Conservation (phyloP, 2,797 vertebrate genomes). For the Poecilia velifera region DNA sequence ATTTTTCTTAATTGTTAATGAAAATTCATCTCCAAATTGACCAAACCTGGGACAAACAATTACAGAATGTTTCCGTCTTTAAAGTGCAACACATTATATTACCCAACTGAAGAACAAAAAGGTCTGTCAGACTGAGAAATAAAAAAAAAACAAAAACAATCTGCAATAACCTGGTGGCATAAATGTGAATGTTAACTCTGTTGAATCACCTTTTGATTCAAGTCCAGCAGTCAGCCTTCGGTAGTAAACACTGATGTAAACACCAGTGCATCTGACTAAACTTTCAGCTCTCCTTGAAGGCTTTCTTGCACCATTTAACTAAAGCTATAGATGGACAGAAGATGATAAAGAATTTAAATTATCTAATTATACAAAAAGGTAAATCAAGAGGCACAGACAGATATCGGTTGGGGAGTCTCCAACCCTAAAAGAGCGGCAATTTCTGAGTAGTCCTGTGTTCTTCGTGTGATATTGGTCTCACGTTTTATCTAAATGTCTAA, state of each 20-base stretch:
- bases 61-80: too few relatives aligned
- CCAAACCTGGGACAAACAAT: too few relatives aligned
- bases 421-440: neutral
- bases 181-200: too few relatives aligned
- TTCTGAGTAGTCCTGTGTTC: neutral
- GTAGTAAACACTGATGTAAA: neutral
- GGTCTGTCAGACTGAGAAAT: too few relatives aligned
- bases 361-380: neutral
- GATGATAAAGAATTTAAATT: neutral
- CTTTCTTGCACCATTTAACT: neutral
- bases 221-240: neutral
- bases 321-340: neutral
- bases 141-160: too few relatives aligned
- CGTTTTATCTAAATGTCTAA: neutral
- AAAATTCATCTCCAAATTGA: too few relatives aligned
- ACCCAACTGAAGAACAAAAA: too few relatives aligned
- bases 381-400: neutral
- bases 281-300: neutral
- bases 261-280: neutral
- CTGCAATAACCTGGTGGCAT: too few relatives aligned
- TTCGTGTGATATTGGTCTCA: neutral
- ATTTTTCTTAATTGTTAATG: too few relatives aligned
- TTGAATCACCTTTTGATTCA: too few relatives aligned
- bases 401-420: neutral
- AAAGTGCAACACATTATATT: too few relatives aligned